Percentiles rank a stretch among this genome's conserved stretches.
phyloP scores from a whole-genome alignment of 2,888 invertebrate species.

The Caprella mutica region DNA sequence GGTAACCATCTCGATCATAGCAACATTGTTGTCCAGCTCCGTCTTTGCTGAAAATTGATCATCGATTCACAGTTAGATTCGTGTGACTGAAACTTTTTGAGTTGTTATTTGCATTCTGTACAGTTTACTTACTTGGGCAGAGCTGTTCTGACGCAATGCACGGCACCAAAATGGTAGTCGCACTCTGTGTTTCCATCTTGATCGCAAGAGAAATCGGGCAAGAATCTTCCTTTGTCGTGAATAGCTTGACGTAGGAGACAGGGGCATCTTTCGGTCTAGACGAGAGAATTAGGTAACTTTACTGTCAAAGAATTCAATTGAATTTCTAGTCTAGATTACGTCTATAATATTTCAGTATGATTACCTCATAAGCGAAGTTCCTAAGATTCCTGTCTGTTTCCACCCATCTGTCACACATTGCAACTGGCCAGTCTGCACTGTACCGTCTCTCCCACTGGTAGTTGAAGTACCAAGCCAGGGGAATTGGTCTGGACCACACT shows the following conservation, averaged over 20 bases:
- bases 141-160: constrained; percentile 85
- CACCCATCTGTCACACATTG: constrained; percentile 82
- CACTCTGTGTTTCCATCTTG: constrained; percentile 76
- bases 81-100: background rate
- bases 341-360: background rate
- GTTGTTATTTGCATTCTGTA: background rate
- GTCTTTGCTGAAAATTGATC: constrained; percentile 51
- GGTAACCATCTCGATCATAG: constrained; percentile 78
- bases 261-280: constrained; percentile 55
- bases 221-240: constrained; percentile 79
- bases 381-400: constrained; percentile 66
- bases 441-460: constrained; percentile 73
- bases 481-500: constrained; percentile 84
- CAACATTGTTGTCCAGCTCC: constrained; percentile 96
- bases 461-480: constrained; percentile 82
- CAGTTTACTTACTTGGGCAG: constrained; percentile 62
- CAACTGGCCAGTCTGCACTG: constrained; percentile 69
- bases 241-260: constrained; percentile 83
- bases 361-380: constrained; percentile 66
- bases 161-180: constrained; percentile 73
- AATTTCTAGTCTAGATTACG: background rate
- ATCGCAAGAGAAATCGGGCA: constrained; percentile 83
- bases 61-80: background rate
- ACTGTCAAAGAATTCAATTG: background rate
- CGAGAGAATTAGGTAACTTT: background rate